These are phyloP conservation scores for Oegoconia quadripuncta DNA, from an alignment of 2,888 invertebrate species.

Conservation along the genomic window DNA sequence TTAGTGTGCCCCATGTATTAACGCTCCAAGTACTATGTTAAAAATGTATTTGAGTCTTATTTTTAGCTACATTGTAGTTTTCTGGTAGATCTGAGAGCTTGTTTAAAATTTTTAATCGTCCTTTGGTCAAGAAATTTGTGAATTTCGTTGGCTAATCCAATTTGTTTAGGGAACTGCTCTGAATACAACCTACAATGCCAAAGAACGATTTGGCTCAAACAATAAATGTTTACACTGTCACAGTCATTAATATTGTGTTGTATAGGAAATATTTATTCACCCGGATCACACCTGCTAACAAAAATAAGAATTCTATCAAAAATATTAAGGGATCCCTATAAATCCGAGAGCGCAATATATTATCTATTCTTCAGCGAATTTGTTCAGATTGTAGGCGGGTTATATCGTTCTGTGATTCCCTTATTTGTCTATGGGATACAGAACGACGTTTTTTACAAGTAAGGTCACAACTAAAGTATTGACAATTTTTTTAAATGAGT, in stretches of 20 bases:
- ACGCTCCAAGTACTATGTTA: too few relatives aligned
- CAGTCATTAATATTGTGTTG: slow-evolving; percentile 52
- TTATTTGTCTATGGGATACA: slow-evolving; percentile 42
- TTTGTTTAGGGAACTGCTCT: too few relatives aligned
- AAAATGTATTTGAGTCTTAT: too few relatives aligned
- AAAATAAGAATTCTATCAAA: slow-evolving; percentile 30
- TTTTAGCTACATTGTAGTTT: too few relatives aligned
- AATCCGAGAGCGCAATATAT: slow-evolving; percentile 59
- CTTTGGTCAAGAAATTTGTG: too few relatives aligned
- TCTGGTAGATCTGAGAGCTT: too few relatives aligned
- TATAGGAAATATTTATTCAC: slow-evolving; percentile 32
- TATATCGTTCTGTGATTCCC: slow-evolving; percentile 32
- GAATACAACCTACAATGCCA: too few relatives aligned
- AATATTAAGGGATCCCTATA: slow-evolving; percentile 37
- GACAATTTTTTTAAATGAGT: slow-evolving; percentile 27
- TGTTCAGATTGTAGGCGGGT: slow-evolving; percentile 71
- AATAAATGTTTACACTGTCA: slow-evolving; percentile 60
- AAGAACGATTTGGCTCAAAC: slow-evolving; percentile 38
- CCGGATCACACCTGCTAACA: slow-evolving; percentile 26
- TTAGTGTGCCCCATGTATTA: too few relatives aligned
- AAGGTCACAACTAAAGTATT: slow-evolving; percentile 33
- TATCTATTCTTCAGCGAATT: slow-evolving; percentile 67
- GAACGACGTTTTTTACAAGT: slow-evolving; percentile 30
- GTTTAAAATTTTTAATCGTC: too few relatives aligned
- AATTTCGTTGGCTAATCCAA: too few relatives aligned